phyloP scores from a whole-genome alignment of 2,113 vertebrate genomes.

The Cebus imitator region DNA sequence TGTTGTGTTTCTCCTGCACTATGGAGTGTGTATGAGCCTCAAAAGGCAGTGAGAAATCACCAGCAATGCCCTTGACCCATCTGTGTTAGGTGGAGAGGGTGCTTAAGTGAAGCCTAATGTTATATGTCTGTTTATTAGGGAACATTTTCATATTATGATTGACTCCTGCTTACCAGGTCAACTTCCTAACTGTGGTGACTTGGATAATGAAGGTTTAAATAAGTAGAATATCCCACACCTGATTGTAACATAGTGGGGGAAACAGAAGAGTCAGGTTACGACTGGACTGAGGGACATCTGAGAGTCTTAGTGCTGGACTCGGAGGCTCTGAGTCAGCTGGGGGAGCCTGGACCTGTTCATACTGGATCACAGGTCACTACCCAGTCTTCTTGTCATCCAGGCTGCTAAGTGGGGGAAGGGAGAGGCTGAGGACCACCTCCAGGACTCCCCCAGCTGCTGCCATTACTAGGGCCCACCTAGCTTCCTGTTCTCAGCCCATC shows the following conservation, averaged over 20 bases:
- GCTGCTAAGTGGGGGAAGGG: not conserved
- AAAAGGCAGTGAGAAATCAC: not conserved
- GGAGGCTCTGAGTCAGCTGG: not conserved
- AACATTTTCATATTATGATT: not conserved
- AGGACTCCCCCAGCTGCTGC: not conserved
- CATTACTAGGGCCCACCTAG: not conserved
- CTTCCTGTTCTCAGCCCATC: not conserved
- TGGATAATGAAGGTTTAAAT: not conserved
- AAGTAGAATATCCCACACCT: fast-evolving
- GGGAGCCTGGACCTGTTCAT: not conserved
- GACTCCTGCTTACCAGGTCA: not conserved
- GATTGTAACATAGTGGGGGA: not conserved
- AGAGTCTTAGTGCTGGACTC: not conserved
- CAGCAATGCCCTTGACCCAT: no score
- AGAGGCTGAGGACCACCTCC: not conserved
- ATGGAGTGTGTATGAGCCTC: not conserved
- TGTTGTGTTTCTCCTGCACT: no score
- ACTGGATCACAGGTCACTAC: not conserved
- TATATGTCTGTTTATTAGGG: no score
- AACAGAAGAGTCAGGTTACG: not conserved
- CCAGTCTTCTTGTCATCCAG: no score
- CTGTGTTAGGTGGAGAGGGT: not conserved
- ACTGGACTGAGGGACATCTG: not conserved
- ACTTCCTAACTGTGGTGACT: not conserved
- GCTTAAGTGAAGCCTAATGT: no score